Conservation (phyloP, 2,797 vertebrate species). For the Pteronotus mesoamericanus region DNA sequence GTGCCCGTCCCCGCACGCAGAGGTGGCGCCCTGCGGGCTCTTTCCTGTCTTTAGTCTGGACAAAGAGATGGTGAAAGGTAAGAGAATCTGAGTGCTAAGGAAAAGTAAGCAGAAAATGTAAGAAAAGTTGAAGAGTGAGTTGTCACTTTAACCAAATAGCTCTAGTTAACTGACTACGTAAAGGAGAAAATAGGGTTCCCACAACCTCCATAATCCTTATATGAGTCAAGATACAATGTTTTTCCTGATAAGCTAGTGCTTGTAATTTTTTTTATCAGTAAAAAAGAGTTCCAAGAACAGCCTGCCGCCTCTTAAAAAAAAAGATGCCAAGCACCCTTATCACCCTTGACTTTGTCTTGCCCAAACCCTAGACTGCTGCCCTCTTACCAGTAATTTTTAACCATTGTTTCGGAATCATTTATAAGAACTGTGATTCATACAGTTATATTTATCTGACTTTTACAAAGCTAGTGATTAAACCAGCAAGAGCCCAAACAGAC, state of each 20-base stretch:
- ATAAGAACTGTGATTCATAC: not conserved
- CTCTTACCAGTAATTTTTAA: not conserved
- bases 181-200: not conserved
- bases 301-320: not conserved
- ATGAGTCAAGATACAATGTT: not conserved
- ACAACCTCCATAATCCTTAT: not conserved
- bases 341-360: not conserved
- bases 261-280: not conserved
- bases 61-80: not conserved
- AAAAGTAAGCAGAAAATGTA: not conserved
- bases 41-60: not conserved
- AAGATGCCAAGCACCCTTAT: not conserved
- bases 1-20: not conserved
- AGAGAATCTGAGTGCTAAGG: not conserved
- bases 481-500: not conserved
- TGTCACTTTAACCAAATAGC: not conserved
- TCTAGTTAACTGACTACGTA: not conserved
- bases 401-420: not conserved
- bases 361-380: not conserved
- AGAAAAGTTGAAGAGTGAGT: not conserved
- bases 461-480: not conserved
- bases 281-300: not conserved
- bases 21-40: rapidly evolving
- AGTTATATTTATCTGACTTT: not conserved
- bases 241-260: not conserved